Evolutionary conservation across 2,888 invertebrate genomes (phyloP).

Genomic region (Amphipoea oculea): DNA sequence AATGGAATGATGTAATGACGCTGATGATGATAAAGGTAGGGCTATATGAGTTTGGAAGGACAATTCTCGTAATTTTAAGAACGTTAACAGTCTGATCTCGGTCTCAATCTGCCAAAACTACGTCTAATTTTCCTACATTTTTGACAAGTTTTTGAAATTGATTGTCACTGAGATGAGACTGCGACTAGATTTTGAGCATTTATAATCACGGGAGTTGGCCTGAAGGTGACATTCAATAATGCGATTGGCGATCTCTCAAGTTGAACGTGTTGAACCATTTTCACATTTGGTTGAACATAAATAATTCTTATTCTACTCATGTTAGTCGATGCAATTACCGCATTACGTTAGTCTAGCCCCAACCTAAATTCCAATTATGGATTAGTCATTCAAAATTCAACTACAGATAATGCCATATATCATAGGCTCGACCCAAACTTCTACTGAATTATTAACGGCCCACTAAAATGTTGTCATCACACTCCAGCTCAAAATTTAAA

Average conservation of each 20-base stretch:
- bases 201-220: neutral
- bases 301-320: neutral
- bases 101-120: neutral
- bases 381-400: conserved; percentile 41
- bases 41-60: neutral
- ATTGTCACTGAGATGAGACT: neutral
- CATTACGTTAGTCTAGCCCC: neutral
- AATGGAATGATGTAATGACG: conserved; percentile 6
- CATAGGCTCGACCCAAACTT: conserved; percentile 27
- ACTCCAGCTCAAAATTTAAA: conserved; percentile 36
- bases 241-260: neutral
- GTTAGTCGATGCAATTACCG: neutral
- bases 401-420: conserved; percentile 44
- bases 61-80: neutral
- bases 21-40: neutral
- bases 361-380: neutral
- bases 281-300: neutral
- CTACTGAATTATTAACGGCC: conserved; percentile 44
- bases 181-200: neutral
- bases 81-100: neutral
- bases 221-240: neutral
- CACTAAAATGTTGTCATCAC: conserved; percentile 43
- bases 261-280: neutral
- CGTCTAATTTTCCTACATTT: neutral
- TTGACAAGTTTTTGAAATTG: neutral